phyloP scores from a whole-genome alignment of 1,140 invertebrate species.

The Ylistrum balloti region DNA sequence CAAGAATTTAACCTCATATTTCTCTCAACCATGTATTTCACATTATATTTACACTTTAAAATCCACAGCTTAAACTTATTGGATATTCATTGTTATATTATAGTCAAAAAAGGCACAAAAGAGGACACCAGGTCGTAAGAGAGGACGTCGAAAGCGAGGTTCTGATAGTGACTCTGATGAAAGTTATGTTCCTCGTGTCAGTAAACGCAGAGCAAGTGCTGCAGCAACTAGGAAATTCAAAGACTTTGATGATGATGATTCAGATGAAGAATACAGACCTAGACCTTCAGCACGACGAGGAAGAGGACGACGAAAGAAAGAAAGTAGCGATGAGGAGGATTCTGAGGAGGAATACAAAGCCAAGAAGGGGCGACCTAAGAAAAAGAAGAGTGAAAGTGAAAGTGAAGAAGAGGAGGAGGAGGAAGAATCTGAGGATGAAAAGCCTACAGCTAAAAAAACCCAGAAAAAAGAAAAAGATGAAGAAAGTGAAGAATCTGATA shows the following conservation, averaged over 20 bases:
- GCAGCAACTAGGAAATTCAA: conserved; percentile 53
- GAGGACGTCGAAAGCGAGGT: conserved; percentile 61
- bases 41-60: not conserved
- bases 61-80: not conserved
- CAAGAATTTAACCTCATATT: not conserved
- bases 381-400: conserved; percentile 43
- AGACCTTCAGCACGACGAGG: not conserved
- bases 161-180: conserved; percentile 75
- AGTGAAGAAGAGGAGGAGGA: conserved; percentile 57
- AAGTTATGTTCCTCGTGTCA: conserved; percentile 75
- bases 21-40: conserved; percentile 36
- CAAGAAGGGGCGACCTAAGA: conserved; percentile 52
- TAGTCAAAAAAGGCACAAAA: conserved; percentile 46
- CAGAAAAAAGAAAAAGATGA: conserved; percentile 60
- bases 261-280: conserved; percentile 46
- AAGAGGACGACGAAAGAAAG: conserved; percentile 29
- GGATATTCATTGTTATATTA: not conserved
- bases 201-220: conserved; percentile 66
- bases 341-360: conserved; percentile 52
- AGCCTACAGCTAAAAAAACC: conserved; percentile 64
- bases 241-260: conserved; percentile 54
- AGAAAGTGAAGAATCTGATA: conserved; percentile 23
- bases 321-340: conserved; percentile 49
- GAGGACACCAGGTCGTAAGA: conserved; percentile 59
- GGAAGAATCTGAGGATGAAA: conserved; percentile 57